Percentiles rank a stretch among this genome's conserved stretches.
These are phyloP conservation scores for Tanytarsus gracilentus DNA, from an alignment of 2,888 invertebrate genomes.

Conservation along the genomic window DNA sequence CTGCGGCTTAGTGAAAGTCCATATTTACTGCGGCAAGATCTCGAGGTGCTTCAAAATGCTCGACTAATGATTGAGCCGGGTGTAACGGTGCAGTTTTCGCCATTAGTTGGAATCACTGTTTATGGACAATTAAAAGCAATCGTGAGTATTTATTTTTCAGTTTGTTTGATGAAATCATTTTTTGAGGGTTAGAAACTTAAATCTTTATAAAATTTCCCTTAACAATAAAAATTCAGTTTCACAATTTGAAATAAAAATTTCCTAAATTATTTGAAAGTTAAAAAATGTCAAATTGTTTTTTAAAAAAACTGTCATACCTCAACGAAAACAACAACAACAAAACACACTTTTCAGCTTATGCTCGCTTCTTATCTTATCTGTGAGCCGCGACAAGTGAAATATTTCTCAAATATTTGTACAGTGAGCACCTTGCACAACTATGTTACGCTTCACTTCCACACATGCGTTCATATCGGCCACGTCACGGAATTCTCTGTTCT, in stretches of 20 bases:
- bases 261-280: too few species aligned
- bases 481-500: background rate
- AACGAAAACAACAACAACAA: too few species aligned
- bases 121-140: conserved; percentile 79
- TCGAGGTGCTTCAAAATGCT: conserved; percentile 67
- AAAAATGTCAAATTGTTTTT: too few species aligned
- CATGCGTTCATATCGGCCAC: background rate
- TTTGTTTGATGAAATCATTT: background rate
- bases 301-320: too few species aligned
- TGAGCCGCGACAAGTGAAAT: too few species aligned
- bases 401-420: background rate
- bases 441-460: background rate
- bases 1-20: conserved; percentile 52
- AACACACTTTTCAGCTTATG: too few species aligned
- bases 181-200: background rate
- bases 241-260: too few species aligned
- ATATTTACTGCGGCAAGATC: conserved; percentile 67
- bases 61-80: conserved; percentile 83
- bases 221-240: too few species aligned
- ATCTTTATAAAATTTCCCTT: too few species aligned
- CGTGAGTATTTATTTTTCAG: conserved; percentile 52
- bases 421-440: background rate
- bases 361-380: too few species aligned
- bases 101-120: conserved; percentile 88
- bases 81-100: conserved; percentile 78